These are phyloP conservation scores for Diplosoma virens DNA, from an alignment of 23 tunicate genomes.

Conservation along the genomic window DNA sequence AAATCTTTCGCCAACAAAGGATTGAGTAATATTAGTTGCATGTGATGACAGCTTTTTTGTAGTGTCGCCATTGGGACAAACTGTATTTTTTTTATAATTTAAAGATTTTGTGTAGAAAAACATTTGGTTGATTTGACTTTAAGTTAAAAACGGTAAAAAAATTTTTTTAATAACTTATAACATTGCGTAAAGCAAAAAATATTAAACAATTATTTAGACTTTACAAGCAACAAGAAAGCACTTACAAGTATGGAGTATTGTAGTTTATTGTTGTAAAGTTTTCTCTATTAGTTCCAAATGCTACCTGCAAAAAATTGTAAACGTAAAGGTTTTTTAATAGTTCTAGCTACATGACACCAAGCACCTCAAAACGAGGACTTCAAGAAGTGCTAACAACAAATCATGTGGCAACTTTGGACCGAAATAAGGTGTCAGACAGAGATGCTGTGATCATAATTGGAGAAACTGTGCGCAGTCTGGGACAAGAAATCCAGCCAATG, in stretches of 20 bases:
- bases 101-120: no score
- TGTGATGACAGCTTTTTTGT: no score
- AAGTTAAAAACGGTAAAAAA: no score
- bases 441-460: constrained; percentile 28
- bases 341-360: constrained; percentile 17
- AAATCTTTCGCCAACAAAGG: no score
- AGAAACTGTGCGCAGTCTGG: constrained; percentile 21
- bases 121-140: not conserved
- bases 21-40: no score
- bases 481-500: constrained; percentile 25
- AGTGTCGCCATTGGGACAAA: no score
- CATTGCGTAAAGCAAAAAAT: no score
- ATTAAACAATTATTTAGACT: not conserved
- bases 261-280: constrained; percentile 19
- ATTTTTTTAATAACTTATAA: no score
- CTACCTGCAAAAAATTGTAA: constrained; percentile 10
- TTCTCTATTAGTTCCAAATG: constrained; percentile 21
- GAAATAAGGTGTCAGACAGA: constrained; percentile 20
- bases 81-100: no score
- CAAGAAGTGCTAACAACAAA: constrained; percentile 22
- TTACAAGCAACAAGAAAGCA: no score
- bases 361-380: not conserved
- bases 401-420: constrained; percentile 21
- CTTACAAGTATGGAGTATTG: constrained; percentile 52
- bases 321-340: no score